Evolutionary conservation across 1,140 invertebrate species (phyloP).

Genomic region (Tetramorium alpestre): DNA sequence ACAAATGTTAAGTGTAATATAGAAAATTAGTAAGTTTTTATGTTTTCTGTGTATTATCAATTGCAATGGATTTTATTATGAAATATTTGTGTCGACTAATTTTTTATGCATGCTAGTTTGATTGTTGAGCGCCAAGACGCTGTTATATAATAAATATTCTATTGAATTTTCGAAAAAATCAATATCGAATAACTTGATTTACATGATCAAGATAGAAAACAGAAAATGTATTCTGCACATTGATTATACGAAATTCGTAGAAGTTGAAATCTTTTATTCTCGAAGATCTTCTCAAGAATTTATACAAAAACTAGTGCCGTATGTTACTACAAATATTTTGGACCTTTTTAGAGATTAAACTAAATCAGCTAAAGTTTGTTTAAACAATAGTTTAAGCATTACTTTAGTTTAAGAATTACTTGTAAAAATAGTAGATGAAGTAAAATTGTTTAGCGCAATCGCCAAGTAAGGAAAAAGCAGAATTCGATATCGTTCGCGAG

Average conservation of each 20-base stretch:
- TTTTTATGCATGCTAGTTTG: neutral
- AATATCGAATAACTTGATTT: slow-evolving; percentile 22
- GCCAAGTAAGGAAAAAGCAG: neutral
- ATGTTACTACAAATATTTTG: neutral
- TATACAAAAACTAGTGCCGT: neutral
- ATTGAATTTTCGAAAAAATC: neutral
- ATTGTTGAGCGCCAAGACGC: neutral
- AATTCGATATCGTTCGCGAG: too few relatives aligned
- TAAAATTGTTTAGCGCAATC: neutral
- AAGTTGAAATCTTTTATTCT: neutral
- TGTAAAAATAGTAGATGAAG: neutral
- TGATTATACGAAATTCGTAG: neutral
- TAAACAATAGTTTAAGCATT: neutral
- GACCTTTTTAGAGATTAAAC: too few relatives aligned
- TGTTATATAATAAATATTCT: neutral
- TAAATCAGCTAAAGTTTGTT: neutral
- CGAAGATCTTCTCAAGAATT: neutral
- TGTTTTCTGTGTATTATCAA: neutral
- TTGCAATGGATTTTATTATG: neutral
- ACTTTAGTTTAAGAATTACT: neutral
- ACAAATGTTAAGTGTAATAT: neutral
- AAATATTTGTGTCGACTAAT: neutral
- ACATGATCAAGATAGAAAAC: neutral
- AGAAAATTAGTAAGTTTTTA: slow-evolving; percentile 2
- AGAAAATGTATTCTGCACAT: neutral